A percentile compares a stretch with the other conserved stretches of the same genome.
phyloP scores from a whole-genome alignment of 2,113 vertebrate species.

The Podarcis raffonei region DNA sequence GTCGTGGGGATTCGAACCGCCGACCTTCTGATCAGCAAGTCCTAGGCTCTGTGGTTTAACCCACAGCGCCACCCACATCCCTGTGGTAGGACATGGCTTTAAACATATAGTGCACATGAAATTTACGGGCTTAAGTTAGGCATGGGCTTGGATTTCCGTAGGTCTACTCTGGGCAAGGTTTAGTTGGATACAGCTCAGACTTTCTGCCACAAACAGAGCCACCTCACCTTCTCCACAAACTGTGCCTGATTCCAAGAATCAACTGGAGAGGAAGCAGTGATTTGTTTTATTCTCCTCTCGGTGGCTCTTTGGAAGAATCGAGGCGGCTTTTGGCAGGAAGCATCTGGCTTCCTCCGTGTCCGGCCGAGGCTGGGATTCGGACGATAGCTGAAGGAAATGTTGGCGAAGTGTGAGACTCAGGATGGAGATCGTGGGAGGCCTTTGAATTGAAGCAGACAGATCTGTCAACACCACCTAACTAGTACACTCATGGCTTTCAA shows the following conservation, averaged over 20 bases:
- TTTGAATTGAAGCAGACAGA: rapidly evolving
- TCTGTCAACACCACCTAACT: not conserved
- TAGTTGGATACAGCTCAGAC: no score
- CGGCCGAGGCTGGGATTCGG: not conserved
- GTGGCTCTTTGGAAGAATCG: not conserved
- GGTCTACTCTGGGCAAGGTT: no score
- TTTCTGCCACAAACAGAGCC: no score
- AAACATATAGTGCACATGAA: no score
- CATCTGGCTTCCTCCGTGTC: conserved; percentile 58
- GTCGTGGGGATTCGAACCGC: no score
- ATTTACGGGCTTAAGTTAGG: no score
- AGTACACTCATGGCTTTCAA: not conserved
- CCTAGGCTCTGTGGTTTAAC: no score
- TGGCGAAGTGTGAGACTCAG: not conserved
- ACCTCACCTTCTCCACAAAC: not conserved
- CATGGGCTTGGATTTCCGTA: no score
- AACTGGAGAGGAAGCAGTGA: conserved; percentile 7
- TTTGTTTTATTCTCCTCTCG: not conserved
- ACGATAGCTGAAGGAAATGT: not conserved
- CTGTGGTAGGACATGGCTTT: no score
- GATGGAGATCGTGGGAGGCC: rapidly evolving
- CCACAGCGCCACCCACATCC: no score
- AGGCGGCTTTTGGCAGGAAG: conserved; percentile 34
- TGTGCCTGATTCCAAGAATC: not conserved
- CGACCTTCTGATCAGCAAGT: no score